Base-by-base conservation (phyloP, 2,797 vertebrate genomes). In the Fringilla coelebs region DNA sequence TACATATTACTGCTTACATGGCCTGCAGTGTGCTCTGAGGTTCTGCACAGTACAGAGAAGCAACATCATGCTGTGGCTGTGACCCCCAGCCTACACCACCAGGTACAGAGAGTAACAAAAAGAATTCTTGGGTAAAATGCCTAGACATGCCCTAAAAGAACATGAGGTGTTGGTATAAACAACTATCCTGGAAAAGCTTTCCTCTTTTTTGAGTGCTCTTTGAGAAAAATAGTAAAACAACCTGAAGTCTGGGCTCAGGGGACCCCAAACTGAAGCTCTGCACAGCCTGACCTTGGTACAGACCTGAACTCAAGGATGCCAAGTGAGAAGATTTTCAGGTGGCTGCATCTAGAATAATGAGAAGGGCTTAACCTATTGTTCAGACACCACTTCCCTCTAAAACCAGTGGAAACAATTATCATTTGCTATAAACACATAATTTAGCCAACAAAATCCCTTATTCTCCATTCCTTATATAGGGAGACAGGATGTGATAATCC, bases 1-100 rank as follows among this genome's bases (percentile, higher is more conserved):
- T 97, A 96, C 96, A 94, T 95, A 92, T 95, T 81, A 76, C 81
- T 2, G 6, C 75, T 97, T 62, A 88, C 85, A 90, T 60, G 91
- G 67, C 87, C 92, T 86, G 89, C 85, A 95, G 84, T 62, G 74
- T 75, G 67, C 54, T 94, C 80, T 68, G 92, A 90, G 90, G 73
- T 72, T 89, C 52, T 26, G 58, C 72, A 36, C 34, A 46, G 55
- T 81, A 58, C 87, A 93, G 78, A 73, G 81, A 90, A 84, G 86
- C 65, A 55, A 80, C 4, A 5, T 74, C 5, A 0, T 62, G 61
- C 70, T 80, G 26, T 8, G 78, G 72, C 86, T 88, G 21, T 26
- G 5, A 52, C 60, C 36, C 63, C 73, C 77, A 93, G 63, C 66
- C 71, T 51, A 60, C 82, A 87, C 71, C 86, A 57, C 57, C 91